Evolutionary conservation across 2,888 invertebrate species (phyloP).

Genomic region (Drosophila bunnanda): DNA sequence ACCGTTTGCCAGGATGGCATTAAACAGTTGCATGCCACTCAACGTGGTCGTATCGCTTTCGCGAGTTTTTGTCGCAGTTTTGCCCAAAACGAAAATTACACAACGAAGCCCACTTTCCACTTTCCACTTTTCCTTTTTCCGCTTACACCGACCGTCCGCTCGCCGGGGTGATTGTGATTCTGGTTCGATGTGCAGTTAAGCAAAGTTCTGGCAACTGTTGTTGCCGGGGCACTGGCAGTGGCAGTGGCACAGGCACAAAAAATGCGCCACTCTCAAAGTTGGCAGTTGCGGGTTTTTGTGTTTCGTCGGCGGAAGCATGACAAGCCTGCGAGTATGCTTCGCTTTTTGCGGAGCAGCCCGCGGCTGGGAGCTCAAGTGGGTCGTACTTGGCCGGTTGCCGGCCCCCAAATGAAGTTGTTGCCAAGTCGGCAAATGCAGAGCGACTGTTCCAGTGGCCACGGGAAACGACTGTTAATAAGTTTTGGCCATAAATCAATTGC

Average conservation of each 20-base stretch:
- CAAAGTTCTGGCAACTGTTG: slow-evolving; percentile 48
- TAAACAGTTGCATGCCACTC: slow-evolving; percentile 66
- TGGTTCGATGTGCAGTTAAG: slow-evolving; percentile 53
- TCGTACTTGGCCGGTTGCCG: slow-evolving; percentile 8
- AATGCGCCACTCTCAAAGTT: slow-evolving; percentile 52
- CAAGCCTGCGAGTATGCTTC: slow-evolving; percentile 53
- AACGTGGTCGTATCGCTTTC: slow-evolving; percentile 35
- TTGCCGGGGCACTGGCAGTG: slow-evolving; percentile 15
- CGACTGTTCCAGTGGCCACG: slow-evolving; percentile 17
- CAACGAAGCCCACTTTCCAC: slow-evolving; percentile 5
- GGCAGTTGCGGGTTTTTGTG: slow-evolving; percentile 45
- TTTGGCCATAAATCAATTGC: slow-evolving; percentile 69
- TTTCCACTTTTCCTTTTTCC: neutral
- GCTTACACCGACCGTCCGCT: slow-evolving; percentile 13
- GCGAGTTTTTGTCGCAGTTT: slow-evolving; percentile 47
- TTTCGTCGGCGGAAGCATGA: slow-evolving; percentile 39
- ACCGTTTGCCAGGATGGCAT: slow-evolving; percentile 46
- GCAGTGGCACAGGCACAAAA: slow-evolving; percentile 19
- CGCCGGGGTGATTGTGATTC: slow-evolving; percentile 43
- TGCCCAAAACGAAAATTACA: slow-evolving; percentile 44
- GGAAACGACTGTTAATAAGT: slow-evolving; percentile 55
- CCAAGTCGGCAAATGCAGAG: slow-evolving; percentile 21
- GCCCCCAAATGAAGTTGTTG: slow-evolving; percentile 25
- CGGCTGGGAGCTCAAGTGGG: slow-evolving; percentile 24
- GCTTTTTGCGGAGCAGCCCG: slow-evolving; percentile 34